Base-by-base conservation (phyloP, 2,888 invertebrate species). In the Mycogona germanica region DNA sequence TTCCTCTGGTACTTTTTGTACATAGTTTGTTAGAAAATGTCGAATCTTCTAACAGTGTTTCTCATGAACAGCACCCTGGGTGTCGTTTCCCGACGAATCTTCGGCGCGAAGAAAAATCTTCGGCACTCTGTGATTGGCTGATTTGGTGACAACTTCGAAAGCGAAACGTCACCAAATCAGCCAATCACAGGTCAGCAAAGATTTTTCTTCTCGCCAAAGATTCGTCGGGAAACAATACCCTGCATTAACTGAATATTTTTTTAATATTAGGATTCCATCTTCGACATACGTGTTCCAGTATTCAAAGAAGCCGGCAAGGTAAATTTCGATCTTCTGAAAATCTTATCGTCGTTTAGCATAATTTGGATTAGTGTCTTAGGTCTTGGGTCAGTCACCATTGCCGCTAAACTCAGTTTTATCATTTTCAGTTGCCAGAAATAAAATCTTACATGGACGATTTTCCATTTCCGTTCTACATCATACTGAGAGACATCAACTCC, bases 391-490 rank as follows among this genome's bases (percentile, higher is more conserved):
- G 12, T 41, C 17, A 7, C 28, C 21, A 46, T 26, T 46, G 21
- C 21, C 14, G 9, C 19, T 41, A 12, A 41, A n/a, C n/a, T n/a
- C n/a, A n/a, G n/a, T n/a, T 46, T 47, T 35, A 29, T 28, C 17
- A 46, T 25, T 55, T 49, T 56, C 73, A 77, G 60, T 65, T 78
- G 17, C 66, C 77, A 3, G 75, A 76, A 45, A 83, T 92, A 63
- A 77, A 78, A 61, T 80, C 84, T 0, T 97, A 97, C 68, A 80
- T 99, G 75, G 95, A 96, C 64, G 79, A 79, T 46, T 99, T 99
- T 71, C 98, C 98, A 1, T 98, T 99, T 70, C 95, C 96, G 0
- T 97, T 91, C 75, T 99, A 98, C 70, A 78, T 98, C 47, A 85
- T 98, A 63, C 77, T 99, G 28, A 74, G 89, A 55, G 91, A 97